Evolutionary conservation across 2,797 vertebrate genomes (phyloP).

Genomic region (Siniperca scherzeri): DNA sequence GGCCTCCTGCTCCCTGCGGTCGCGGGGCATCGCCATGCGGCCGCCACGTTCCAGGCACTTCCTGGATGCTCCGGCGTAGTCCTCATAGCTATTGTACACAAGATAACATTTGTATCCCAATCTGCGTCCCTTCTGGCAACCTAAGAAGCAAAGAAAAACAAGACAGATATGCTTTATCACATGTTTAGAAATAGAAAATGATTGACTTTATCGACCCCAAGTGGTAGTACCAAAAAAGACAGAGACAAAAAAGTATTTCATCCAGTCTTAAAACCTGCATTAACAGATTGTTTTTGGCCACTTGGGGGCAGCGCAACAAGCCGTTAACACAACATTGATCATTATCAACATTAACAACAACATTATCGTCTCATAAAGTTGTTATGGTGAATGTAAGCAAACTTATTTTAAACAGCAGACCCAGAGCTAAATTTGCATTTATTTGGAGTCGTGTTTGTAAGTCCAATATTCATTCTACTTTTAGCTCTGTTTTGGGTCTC

Average conservation of each 20-base stretch:
- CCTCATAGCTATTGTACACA: conserved; percentile 87
- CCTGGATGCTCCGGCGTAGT: conserved; percentile 86
- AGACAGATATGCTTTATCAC: not conserved
- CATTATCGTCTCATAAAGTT: not conserved
- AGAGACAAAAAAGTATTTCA: not conserved
- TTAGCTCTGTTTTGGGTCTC: not conserved
- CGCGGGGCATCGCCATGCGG: conserved; percentile 90
- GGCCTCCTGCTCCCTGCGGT: conserved; percentile 88
- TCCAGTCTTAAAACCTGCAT: not conserved
- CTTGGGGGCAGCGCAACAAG: not conserved
- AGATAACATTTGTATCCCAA: conserved; percentile 91
- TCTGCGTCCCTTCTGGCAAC: conserved; percentile 89
- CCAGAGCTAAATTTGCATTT: not conserved
- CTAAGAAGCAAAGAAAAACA: conserved; percentile 66
- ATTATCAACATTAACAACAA: too few relatives aligned
- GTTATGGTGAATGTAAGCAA: not conserved
- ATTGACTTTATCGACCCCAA: not conserved
- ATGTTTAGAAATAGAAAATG: not conserved
- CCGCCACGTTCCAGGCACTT: conserved; percentile 89
- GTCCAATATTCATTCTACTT: not conserved
- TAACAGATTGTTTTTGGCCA: not conserved
- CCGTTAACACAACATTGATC: not conserved
- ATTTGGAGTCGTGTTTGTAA: not conserved
- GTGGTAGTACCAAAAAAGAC: not conserved
- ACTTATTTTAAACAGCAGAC: not conserved